Evolutionary conservation across 1,140 invertebrate species (phyloP), one percentile per base, ranked within the genome.

Genomic region (Micrasema minimum): DNA sequence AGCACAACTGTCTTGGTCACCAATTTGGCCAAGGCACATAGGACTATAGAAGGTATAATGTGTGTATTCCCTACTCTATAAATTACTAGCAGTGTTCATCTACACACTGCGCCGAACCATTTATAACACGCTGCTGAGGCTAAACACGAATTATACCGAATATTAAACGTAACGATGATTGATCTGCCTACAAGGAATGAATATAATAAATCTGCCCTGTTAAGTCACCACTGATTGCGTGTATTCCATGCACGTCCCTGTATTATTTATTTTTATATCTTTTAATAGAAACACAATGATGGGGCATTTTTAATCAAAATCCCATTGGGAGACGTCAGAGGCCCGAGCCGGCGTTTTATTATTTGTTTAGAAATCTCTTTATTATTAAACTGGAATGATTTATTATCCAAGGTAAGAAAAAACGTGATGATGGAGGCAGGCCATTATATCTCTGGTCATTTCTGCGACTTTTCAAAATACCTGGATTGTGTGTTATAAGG

Each of bases 301-400:
- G 35, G 50, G 50, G 65, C 65, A 45, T 22, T 67, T 66, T 67
- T 67, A 67, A 67, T 67, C 48, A 67, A 67, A 67, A 55, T 67
- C 65, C 50, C 37, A 67, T 41, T 35, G 65, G 11, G 48, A n/a
- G 37, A 67, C 48, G 65, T 45, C 57, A 61, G 38, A 35, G n/a
- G 35, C 38, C 26, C 18, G 11, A 16, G 55, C 35, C 55, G 35
- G 41, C 20, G 23, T 46, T 69, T 46, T 69, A 53, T 69, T 69
- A 69, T 69, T 69, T 69, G 66, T 69, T 57, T 69, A 61, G 66
- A 57, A 59, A 69, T 69, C 66, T 69, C 66, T 69, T 69, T 69
- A 69, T 69, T 69, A 69, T 69, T 59, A 69, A 69, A 59, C 66
- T 35, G 10, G 53, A 18, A 61, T 69, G 66, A 69, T 69, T 69